Evolutionary conservation across 2,797 vertebrate species (phyloP).

Genomic region (Esox masquinongy): DNA sequence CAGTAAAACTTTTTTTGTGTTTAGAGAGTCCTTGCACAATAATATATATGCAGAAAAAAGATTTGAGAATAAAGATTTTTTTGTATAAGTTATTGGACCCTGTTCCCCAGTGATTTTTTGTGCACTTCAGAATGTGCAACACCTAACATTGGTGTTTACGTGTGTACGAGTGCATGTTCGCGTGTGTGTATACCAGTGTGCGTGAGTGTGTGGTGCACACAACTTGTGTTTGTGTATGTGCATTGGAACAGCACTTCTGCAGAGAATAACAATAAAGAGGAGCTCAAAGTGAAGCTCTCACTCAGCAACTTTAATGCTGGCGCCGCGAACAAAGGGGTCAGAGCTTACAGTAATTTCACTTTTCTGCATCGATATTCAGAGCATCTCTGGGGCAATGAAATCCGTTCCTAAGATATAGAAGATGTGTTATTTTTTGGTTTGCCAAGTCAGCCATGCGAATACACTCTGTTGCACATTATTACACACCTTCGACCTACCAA

Average conservation of each 20-base stretch:
- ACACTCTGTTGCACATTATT: slow-evolving; percentile 30
- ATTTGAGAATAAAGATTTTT: not conserved
- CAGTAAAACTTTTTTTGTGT: too few species aligned
- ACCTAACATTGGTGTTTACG: not conserved
- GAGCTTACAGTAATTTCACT: slow-evolving; percentile 64
- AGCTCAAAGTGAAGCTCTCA: slow-evolving; percentile 62
- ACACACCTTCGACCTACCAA: slow-evolving; percentile 41
- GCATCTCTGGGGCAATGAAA: slow-evolving; percentile 53
- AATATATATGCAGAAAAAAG: not conserved
- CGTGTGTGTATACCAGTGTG: slow-evolving; percentile 8
- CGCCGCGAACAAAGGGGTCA: slow-evolving; percentile 63
- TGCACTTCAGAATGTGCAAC: not conserved
- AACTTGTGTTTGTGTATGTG: not conserved
- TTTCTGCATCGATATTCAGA: slow-evolving; percentile 62
- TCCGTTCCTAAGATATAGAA: slow-evolving; percentile 49
- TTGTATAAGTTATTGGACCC: not conserved
- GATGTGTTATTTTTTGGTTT: slow-evolving; percentile 31
- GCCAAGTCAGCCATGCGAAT: slow-evolving; percentile 18
- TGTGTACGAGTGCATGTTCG: not conserved
- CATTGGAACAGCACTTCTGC: slow-evolving; percentile 43
- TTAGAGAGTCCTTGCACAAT: not conserved
- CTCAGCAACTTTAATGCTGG: slow-evolving; percentile 74
- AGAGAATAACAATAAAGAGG: slow-evolving; percentile 61
- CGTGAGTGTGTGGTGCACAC: slow-evolving; percentile 1
- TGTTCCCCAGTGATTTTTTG: slow-evolving; percentile 17